These are phyloP conservation scores for Phrynosoma platyrhinos DNA, from an alignment of 2,113 vertebrate genomes.

Conservation along the genomic window DNA sequence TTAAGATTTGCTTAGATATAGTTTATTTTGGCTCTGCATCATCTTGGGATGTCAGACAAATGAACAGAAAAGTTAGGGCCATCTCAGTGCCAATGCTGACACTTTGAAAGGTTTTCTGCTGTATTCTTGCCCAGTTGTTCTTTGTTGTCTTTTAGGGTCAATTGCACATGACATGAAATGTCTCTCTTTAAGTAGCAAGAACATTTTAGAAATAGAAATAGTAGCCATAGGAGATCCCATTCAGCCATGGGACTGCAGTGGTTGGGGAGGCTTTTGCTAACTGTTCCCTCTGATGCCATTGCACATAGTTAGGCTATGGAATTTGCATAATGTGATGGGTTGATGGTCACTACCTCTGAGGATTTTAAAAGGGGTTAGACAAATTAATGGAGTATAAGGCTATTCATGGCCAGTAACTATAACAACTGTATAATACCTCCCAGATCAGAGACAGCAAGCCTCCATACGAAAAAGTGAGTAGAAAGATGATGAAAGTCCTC, in stretches of 20 bases:
- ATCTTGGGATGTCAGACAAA: not conserved
- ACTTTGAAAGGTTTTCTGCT: not conserved
- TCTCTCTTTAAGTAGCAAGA: not conserved
- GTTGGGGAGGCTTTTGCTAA: not conserved
- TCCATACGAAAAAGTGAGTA: not conserved
- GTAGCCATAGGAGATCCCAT: not conserved
- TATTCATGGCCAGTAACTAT: not conserved
- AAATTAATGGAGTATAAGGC: too few species aligned
- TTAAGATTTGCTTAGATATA: not conserved
- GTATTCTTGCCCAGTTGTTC: not conserved
- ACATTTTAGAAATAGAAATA: not conserved
- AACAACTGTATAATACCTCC: not conserved
- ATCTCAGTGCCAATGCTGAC: not conserved
- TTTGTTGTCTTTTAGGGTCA: not conserved
- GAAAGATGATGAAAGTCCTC: too few species aligned
- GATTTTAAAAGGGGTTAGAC: too few species aligned
- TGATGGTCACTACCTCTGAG: not conserved
- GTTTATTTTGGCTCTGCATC: not conserved
- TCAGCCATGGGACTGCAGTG: not conserved
- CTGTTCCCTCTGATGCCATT: not conserved
- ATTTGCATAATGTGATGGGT: too few species aligned
- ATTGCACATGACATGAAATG: not conserved
- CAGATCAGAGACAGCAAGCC: not conserved
- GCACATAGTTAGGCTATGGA: not conserved
- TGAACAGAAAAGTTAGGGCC: not conserved